A percentile compares a stretch with the other conserved stretches of the same genome.
These are phyloP conservation scores for Silurus meridionalis DNA, from an alignment of 2,113 vertebrate species.

Conservation along the genomic window DNA sequence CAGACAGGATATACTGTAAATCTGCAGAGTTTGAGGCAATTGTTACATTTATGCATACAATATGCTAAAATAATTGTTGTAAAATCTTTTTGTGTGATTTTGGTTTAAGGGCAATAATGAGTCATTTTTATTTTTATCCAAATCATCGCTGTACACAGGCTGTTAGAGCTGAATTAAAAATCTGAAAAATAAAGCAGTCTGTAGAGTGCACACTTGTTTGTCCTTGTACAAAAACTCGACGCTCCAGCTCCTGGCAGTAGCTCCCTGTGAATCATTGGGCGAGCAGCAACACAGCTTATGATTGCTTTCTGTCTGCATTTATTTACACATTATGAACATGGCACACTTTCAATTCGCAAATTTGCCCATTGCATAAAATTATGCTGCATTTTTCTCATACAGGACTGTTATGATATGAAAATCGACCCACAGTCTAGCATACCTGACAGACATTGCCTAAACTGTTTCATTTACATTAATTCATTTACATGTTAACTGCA, in stretches of 20 bases:
- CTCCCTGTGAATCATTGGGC: constrained; percentile 49
- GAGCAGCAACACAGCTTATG: constrained; percentile 47
- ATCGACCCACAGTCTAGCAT: not conserved
- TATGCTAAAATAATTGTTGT: not conserved
- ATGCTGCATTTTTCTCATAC: constrained; percentile 43
- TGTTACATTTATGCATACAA: not conserved
- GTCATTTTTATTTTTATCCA: not conserved
- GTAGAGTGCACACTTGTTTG: constrained; percentile 23
- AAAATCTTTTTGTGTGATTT: not conserved
- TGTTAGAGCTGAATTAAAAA: not conserved
- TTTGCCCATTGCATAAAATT: constrained; percentile 67
- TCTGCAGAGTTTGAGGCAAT: not conserved
- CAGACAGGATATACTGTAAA: not conserved
- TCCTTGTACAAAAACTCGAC: constrained; percentile 44
- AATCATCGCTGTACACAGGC: not conserved
- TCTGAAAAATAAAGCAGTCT: not conserved
- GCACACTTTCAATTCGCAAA: constrained; percentile 59
- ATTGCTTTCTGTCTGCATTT: constrained; percentile 50
- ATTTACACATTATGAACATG: constrained; percentile 60
- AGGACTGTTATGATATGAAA: constrained; percentile 23
- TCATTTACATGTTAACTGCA: constrained; percentile 20
- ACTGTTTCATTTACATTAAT: constrained; percentile 21
- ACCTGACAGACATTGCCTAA: constrained; percentile 33
- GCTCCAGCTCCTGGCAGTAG: not conserved
- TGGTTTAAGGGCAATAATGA: not conserved